phyloP scores from a whole-genome alignment of 1,140 invertebrate genomes.

The Heliconius congener region DNA sequence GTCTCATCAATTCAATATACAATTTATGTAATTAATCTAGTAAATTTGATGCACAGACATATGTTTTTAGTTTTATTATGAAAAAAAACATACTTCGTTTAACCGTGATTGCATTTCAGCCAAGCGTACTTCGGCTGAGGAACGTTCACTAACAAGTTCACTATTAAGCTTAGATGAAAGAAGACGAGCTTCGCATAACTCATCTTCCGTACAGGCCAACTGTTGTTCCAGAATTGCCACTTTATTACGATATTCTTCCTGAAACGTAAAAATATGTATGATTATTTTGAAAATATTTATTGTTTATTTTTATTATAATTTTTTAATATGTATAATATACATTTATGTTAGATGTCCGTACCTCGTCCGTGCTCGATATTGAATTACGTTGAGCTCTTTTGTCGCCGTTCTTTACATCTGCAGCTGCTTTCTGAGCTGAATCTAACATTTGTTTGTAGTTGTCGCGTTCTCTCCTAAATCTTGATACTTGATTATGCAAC shows the following conservation, averaged over 20 bases:
- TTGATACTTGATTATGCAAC: slow-evolving; percentile 88
- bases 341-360: slow-evolving; percentile 49
- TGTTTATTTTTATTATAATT: background rate
- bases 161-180: slow-evolving; percentile 93
- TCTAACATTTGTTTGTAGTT: slow-evolving; percentile 95
- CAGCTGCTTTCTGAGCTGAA: slow-evolving; percentile 90
- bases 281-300: background rate
- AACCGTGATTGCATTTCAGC: slow-evolving; percentile 95
- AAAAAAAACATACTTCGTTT: slow-evolving; percentile 87
- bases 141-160: slow-evolving; percentile 93
- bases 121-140: slow-evolving; percentile 92
- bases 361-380: slow-evolving; percentile 84
- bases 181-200: slow-evolving; percentile 91
- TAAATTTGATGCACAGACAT: background rate
- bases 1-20: background rate
- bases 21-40: too few relatives aligned
- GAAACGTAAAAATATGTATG: slow-evolving; percentile 13
- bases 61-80: background rate
- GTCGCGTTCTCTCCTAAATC: slow-evolving; percentile 94
- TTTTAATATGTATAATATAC: background rate
- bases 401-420: slow-evolving; percentile 85
- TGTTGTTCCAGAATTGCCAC: slow-evolving; percentile 90
- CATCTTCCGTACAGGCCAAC: slow-evolving; percentile 91
- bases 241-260: slow-evolving; percentile 84
- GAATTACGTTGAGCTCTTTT: slow-evolving; percentile 64